Evolutionary conservation across 1,140 invertebrate species (phyloP).

Genomic region (Hyles vespertilio): DNA sequence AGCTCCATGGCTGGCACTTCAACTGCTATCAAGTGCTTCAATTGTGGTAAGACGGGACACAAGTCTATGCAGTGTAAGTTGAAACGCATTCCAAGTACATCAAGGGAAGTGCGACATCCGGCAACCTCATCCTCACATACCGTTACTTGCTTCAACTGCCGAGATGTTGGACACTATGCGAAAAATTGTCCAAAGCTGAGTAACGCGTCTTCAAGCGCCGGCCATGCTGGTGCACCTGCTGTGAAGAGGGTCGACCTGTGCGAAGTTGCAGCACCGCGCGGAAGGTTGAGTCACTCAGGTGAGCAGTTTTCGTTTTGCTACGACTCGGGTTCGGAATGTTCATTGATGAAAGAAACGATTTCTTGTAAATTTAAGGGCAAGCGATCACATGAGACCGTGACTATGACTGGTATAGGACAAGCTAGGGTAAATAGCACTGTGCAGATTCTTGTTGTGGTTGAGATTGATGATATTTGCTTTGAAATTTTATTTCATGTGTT

Average conservation of each 20-base stretch:
- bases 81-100: not conserved
- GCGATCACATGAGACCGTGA: constrained; percentile 15
- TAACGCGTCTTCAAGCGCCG: not conserved
- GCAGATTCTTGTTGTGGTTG: constrained; percentile 26
- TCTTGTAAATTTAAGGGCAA: constrained; percentile 20
- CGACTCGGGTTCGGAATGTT: constrained; percentile 25
- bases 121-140: not conserved
- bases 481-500: constrained; percentile 26
- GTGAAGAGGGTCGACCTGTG: constrained; percentile 14
- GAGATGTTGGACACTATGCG: too few species aligned
- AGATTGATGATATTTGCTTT: constrained; percentile 18
- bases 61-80: constrained; percentile 1
- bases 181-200: too few species aligned
- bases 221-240: not conserved
- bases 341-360: constrained; percentile 19
- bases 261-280: constrained; percentile 5
- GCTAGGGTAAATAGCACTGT: constrained; percentile 13
- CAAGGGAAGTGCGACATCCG: not conserved
- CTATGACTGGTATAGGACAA: constrained; percentile 24
- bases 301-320: constrained; percentile 6
- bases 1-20: too few species aligned
- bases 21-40: constrained; percentile 1
- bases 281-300: constrained; percentile 8
- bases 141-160: not conserved
- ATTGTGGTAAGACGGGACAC: constrained; percentile 14